Percentiles rank a stretch among this genome's conserved stretches.
Conservation (phyloP, 2,888 invertebrate species). For the Sarcophaga subvicina region DNA sequence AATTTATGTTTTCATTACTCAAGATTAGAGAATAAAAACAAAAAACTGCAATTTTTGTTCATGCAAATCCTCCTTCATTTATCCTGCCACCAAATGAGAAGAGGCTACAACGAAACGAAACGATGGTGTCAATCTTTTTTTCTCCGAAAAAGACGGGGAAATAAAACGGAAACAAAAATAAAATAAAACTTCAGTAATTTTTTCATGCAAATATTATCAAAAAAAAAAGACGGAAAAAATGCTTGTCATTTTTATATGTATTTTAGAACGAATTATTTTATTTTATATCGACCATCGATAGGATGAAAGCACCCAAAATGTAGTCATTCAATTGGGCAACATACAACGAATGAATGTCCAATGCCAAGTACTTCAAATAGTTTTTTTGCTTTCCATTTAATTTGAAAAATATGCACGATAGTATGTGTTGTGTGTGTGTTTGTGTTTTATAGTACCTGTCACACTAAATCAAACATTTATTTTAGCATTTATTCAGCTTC, state of each 20-base stretch:
- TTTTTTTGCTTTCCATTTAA: constrained; percentile 15
- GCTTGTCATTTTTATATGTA: constrained; percentile 44
- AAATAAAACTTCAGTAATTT: not conserved
- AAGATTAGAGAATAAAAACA: constrained; percentile 66
- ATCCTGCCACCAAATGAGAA: constrained; percentile 28
- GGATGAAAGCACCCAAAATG: constrained; percentile 33
- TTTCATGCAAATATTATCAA: constrained; percentile 7
- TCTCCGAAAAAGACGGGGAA: not conserved
- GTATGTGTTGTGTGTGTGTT: constrained; percentile 1
- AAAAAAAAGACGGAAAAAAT: constrained; percentile 7
- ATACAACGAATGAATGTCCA: constrained; percentile 23
- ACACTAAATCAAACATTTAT: constrained; percentile 69
- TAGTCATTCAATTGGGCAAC: constrained; percentile 29
- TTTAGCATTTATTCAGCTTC: constrained; percentile 65
- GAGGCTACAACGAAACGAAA: not conserved
- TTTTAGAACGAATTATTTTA: constrained; percentile 22
- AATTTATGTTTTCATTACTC: constrained; percentile 70
- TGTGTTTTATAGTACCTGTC: constrained; percentile 49
- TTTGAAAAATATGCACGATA: constrained; percentile 5
- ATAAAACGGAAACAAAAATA: not conserved
- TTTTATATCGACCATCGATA: constrained; percentile 54
- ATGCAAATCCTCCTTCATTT: constrained; percentile 59
- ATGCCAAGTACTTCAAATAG: not conserved
- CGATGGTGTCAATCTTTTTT: constrained; percentile 61
- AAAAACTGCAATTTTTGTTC: constrained; percentile 62